Percentiles rank a stretch among this genome's conserved stretches.
Evolutionary conservation across 2,113 vertebrate species (phyloP).

Genomic region (Anolis carolinensis): DNA sequence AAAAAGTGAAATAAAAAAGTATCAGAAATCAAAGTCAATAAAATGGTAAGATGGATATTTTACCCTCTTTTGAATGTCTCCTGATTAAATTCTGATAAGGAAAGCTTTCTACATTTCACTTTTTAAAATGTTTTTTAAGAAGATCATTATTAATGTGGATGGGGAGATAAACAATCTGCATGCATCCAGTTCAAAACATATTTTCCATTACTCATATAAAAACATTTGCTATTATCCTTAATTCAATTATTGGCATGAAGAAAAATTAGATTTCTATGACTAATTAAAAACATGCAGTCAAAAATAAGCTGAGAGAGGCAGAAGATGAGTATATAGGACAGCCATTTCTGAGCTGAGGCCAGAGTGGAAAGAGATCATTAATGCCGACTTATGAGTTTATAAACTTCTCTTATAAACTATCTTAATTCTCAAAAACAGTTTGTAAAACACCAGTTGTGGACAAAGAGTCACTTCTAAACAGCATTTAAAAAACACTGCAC

Average conservation of each 20-base stretch:
- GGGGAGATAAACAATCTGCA: not conserved
- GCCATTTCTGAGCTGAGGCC: not conserved
- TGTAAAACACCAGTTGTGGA: not conserved
- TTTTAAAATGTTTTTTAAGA: not conserved
- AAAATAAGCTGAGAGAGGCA: not conserved
- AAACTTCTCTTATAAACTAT: not conserved
- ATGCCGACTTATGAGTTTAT: too few relatives aligned
- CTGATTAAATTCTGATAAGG: not conserved
- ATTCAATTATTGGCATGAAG: slow-evolving; percentile 5
- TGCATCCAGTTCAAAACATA: not conserved
- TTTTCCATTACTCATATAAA: not conserved
- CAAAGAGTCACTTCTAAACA: not conserved
- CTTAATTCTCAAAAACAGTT: not conserved
- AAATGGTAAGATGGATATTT: not conserved
- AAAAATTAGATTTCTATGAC: slow-evolving; percentile 12
- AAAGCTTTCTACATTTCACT: not conserved
- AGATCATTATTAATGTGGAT: not conserved
- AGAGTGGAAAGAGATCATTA: not conserved
- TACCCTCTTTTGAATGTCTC: not conserved
- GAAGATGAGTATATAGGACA: not conserved
- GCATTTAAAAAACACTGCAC: not conserved
- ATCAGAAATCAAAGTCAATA: not conserved
- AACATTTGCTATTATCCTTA: not conserved
- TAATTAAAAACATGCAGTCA: not conserved
- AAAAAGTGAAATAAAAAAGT: not conserved